A percentile compares a stretch with the other conserved stretches of the same genome.
Evolutionary conservation across 2,113 vertebrate species (phyloP).

Genomic region (Elephantulus edwardii): DNA sequence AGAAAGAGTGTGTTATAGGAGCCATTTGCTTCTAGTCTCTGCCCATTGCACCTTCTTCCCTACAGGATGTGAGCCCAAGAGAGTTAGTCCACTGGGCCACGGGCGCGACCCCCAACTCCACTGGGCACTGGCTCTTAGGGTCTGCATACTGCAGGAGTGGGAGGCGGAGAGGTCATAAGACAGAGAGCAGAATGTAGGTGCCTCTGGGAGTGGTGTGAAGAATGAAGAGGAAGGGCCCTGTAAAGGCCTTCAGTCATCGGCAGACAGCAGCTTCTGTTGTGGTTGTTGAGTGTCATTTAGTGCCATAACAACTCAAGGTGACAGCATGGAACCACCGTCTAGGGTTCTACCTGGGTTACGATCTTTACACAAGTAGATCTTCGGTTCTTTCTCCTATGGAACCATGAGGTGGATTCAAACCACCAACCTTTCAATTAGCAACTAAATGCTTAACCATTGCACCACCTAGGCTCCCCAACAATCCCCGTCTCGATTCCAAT

Average conservation of each 20-base stretch:
- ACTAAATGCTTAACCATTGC: too few species aligned
- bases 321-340: not conserved
- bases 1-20: fast-evolving
- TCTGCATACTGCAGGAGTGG: not conserved
- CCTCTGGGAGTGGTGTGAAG: not conserved
- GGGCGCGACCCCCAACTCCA: not conserved
- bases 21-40: not conserved
- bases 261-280: not conserved
- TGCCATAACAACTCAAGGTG: not conserved
- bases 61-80: not conserved
- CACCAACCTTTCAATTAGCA: not conserved
- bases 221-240: too few species aligned
- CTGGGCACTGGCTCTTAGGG: not conserved
- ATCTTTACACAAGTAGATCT: not conserved
- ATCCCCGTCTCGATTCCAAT: not conserved
- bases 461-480: not conserved
- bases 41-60: not conserved
- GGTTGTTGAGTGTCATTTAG: not conserved
- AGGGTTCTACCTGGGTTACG: not conserved
- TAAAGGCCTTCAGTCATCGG: not conserved
- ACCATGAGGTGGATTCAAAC: not conserved
- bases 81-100: not conserved
- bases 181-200: fast-evolving
- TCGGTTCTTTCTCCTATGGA: not conserved
- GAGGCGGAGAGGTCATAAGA: not conserved